Percentiles rank a stretch among this genome's conserved stretches.
These are phyloP conservation scores for Idris sp. DNA, from an alignment of 1,140 invertebrate species.

Conservation along the genomic window DNA sequence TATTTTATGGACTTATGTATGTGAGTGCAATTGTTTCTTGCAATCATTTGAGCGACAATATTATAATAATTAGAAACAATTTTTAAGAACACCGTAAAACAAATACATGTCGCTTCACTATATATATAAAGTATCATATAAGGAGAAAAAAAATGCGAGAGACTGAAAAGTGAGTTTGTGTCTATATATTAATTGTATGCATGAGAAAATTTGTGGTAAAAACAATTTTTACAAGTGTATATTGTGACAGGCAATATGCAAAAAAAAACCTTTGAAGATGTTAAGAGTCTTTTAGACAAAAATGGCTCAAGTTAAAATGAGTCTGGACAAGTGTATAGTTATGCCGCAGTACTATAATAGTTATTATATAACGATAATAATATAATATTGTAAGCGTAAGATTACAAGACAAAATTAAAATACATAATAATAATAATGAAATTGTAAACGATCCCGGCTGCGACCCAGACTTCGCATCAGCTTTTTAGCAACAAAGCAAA, in stretches of 20 bases:
- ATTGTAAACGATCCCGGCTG: slow-evolving; percentile 64
- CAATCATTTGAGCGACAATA: slow-evolving; percentile 13
- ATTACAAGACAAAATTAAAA: slow-evolving; percentile 60
- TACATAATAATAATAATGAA: slow-evolving; percentile 63
- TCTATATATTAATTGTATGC: slow-evolving; percentile 60
- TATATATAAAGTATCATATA: slow-evolving; percentile 42
- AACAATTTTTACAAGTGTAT: slow-evolving; percentile 41
- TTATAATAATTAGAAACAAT: slow-evolving; percentile 24
- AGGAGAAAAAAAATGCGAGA: slow-evolving; percentile 41
- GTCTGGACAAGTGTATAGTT: slow-evolving; percentile 72
- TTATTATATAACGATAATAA: slow-evolving; percentile 76
- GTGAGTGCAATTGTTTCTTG: slow-evolving; percentile 53
- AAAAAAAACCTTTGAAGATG: slow-evolving; percentile 41
- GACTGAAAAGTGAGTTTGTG: slow-evolving; percentile 61
- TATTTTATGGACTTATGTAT: slow-evolving; percentile 65
- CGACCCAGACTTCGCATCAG: slow-evolving; percentile 69
- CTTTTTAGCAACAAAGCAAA: slow-evolving; percentile 66
- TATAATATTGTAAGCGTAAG: slow-evolving; percentile 71
- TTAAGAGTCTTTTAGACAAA: slow-evolving; percentile 61
- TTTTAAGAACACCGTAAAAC: slow-evolving; percentile 36
- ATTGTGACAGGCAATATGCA: slow-evolving; percentile 27
- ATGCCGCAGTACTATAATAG: slow-evolving; percentile 72
- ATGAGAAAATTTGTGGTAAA: slow-evolving; percentile 10
- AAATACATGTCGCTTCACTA: slow-evolving; percentile 30
- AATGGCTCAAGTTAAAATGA: slow-evolving; percentile 64